Evolutionary conservation across 2,113 vertebrate genomes (phyloP).

Genomic region (Paramisgurnus dabryanus): DNA sequence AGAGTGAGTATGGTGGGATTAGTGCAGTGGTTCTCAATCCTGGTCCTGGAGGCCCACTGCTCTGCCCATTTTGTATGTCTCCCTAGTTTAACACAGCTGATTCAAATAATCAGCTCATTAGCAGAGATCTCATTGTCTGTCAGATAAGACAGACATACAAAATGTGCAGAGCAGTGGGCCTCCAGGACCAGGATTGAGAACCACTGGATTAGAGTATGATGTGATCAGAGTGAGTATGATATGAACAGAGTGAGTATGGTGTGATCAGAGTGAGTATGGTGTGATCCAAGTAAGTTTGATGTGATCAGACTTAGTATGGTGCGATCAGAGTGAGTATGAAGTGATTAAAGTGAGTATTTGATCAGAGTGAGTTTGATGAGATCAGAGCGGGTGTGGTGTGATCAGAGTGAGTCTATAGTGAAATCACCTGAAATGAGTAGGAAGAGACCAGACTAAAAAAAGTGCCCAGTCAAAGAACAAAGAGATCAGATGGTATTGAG

Average conservation of each 20-base stretch:
- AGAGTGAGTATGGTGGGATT: background rate
- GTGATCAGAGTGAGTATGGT: background rate
- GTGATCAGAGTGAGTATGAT: background rate
- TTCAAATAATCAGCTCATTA: no score
- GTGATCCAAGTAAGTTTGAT: background rate
- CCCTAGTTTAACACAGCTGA: no score
- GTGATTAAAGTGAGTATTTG: background rate
- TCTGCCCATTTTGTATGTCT: no score
- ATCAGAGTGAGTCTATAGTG: background rate
- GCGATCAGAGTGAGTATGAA: background rate
- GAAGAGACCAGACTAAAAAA: background rate
- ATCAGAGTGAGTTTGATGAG: background rate
- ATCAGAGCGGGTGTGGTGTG: background rate
- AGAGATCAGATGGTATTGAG: background rate
- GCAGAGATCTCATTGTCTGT: no score
- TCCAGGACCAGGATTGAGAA: no score
- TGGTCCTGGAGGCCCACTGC: no score
- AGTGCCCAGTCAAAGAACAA: no score
- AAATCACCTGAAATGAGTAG: background rate
- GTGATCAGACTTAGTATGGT: background rate
- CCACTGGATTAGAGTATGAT: no score
- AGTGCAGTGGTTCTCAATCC: no score
- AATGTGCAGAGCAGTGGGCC: no score
- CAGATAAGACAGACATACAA: no score
- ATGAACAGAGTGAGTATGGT: background rate